These are phyloP conservation scores for Regulus satrapa DNA, from an alignment of 2,113 vertebrate species.

Conservation along the genomic window DNA sequence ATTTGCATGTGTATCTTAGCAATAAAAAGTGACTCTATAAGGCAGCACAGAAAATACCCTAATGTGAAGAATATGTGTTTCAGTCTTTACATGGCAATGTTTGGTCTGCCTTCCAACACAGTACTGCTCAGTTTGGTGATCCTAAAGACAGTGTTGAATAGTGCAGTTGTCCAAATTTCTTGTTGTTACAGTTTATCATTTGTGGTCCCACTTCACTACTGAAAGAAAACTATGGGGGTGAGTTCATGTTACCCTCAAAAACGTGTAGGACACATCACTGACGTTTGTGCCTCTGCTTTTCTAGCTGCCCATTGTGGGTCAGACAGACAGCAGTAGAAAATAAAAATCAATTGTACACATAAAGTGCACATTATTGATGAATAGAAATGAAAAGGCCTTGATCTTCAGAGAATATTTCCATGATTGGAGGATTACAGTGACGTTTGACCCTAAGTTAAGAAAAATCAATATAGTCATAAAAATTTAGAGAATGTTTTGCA, in stretches of 20 bases:
- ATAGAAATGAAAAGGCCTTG: slow-evolving; percentile 19
- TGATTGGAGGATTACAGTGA: background rate
- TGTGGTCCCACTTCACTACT: background rate
- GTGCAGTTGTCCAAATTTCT: background rate
- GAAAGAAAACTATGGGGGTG: background rate
- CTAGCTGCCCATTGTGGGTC: background rate
- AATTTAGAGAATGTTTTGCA: background rate
- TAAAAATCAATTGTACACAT: slow-evolving; percentile 40
- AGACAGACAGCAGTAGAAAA: background rate
- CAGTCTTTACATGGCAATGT: rapidly evolving
- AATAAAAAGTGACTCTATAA: background rate
- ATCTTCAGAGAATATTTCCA: slow-evolving; percentile 27
- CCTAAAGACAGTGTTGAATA: background rate
- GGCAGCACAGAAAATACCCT: background rate
- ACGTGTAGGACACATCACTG: background rate
- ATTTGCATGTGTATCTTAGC: background rate
- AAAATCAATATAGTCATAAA: background rate
- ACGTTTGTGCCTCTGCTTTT: background rate
- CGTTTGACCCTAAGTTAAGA: background rate
- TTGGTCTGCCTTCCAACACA: background rate
- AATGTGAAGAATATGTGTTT: background rate
- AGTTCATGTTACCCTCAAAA: background rate
- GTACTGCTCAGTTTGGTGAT: rapidly evolving
- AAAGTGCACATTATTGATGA: slow-evolving; percentile 15
- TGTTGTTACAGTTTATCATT: background rate